These are phyloP conservation scores for Cyclophora punctaria DNA, from an alignment of 2,888 invertebrate genomes.

Conservation along the genomic window DNA sequence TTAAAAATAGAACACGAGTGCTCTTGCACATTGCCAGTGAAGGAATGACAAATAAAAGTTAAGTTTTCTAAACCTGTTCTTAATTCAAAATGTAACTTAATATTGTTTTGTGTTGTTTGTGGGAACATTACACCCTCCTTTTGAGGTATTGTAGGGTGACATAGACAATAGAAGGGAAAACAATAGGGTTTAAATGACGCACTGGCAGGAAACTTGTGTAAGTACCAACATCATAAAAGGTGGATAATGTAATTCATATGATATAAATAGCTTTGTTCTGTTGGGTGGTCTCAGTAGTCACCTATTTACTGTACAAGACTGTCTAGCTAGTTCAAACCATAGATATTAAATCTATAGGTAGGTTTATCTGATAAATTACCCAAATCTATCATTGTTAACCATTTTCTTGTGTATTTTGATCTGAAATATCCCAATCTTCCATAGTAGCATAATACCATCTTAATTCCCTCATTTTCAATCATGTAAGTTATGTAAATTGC, in stretches of 20 bases:
- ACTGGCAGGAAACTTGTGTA: constrained; percentile 19
- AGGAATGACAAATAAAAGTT: constrained; percentile 40
- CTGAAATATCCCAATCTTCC: no score
- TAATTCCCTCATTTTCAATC: no score
- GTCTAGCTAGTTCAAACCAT: no score
- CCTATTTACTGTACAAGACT: not conserved
- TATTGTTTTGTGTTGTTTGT: constrained; percentile 4
- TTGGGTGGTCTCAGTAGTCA: not conserved
- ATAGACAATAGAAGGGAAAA: constrained; percentile 33
- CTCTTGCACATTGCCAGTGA: constrained; percentile 27
- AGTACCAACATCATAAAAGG: constrained; percentile 13
- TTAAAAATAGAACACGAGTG: constrained; percentile 17
- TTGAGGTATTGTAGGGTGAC: constrained; percentile 31
- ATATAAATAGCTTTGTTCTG: constrained; percentile 8
- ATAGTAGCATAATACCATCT: no score
- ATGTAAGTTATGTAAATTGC: no score
- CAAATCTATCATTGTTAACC: no score
- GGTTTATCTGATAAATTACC: no score
- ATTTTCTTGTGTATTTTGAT: no score
- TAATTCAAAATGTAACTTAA: constrained; percentile 10
- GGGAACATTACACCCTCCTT: constrained; percentile 41
- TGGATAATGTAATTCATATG: constrained; percentile 1
- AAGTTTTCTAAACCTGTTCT: constrained; percentile 38
- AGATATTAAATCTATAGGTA: no score
- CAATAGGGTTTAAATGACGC: constrained; percentile 26